Conservation (phyloP, 2,113 vertebrate genomes). For the Nycticryphes semicollaris region DNA sequence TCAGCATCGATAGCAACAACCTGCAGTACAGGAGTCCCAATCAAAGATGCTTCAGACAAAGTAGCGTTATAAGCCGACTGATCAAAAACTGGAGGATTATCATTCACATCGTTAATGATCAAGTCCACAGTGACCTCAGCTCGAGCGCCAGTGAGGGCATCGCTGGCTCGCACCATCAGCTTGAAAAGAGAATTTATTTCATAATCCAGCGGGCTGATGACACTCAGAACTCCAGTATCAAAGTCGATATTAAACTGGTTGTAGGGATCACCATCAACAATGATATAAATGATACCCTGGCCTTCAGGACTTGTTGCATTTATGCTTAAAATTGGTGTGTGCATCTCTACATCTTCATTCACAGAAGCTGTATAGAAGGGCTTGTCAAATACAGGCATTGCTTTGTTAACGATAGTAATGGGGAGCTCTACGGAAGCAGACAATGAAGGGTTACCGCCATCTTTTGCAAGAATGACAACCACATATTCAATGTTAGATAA, state of each 20-base stretch:
- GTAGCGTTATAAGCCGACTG: constrained; percentile 84
- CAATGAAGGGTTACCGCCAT: constrained; percentile 86
- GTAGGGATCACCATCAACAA: constrained; percentile 89
- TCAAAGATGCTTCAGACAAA: constrained; percentile 91
- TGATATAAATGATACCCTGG: constrained; percentile 94
- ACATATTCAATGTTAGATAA: constrained; percentile 93
- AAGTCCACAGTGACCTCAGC: constrained; percentile 93
- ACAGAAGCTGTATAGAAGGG: constrained; percentile 90
- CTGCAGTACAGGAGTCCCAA: constrained; percentile 93
- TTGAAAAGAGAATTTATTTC: constrained; percentile 85
- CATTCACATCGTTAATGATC: constrained; percentile 89
- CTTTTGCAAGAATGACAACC: constrained; percentile 87
- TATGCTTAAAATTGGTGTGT: constrained; percentile 90
- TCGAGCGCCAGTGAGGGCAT: constrained; percentile 90
- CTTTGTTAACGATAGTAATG: constrained; percentile 96
- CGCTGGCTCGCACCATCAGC: constrained; percentile 89
- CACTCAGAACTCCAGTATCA: constrained; percentile 93
- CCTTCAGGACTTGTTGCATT: constrained; percentile 96
- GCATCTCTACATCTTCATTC: constrained; percentile 87
- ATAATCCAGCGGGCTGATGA: constrained; percentile 88
- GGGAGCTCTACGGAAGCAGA: constrained; percentile 87
- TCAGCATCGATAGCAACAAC: constrained; percentile 89
- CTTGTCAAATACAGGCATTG: constrained; percentile 97
- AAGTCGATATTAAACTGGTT: constrained; percentile 95
- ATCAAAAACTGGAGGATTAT: constrained; percentile 90